Percentiles rank a stretch among this genome's conserved stretches.
Conservation (phyloP, 2,113 vertebrate species). For the Madoqua kirkii region DNA sequence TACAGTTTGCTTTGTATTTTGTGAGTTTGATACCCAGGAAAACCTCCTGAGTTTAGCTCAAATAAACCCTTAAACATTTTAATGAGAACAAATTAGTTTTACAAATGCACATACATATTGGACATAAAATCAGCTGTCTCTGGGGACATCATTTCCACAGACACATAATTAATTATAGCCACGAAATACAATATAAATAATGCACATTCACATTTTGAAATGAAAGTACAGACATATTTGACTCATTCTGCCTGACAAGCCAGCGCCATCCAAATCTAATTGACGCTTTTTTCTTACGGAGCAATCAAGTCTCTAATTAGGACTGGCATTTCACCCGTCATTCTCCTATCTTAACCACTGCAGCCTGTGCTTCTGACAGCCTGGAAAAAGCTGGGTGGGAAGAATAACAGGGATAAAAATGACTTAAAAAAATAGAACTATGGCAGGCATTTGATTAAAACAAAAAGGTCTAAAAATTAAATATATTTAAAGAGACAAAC, state of each 20-base stretch:
- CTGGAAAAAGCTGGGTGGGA: neutral
- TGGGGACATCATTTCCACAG: constrained; percentile 47
- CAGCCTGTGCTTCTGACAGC: constrained; percentile 31
- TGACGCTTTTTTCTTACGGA: constrained; percentile 32
- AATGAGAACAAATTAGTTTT: constrained; percentile 67
- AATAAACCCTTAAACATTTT: constrained; percentile 60
- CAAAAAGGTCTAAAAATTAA: neutral
- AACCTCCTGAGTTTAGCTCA: constrained; percentile 45
- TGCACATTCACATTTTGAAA: constrained; percentile 43
- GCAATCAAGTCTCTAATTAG: constrained; percentile 63
- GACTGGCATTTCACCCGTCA: constrained; percentile 19
- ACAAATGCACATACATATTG: constrained; percentile 65
- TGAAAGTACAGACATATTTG: constrained; percentile 31
- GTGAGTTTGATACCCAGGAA: constrained; percentile 33
- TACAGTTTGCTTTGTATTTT: constrained; percentile 36
- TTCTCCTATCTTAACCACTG: constrained; percentile 16
- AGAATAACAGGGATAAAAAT: constrained; percentile 22
- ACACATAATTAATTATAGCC: constrained; percentile 66
- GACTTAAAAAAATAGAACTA: neutral
- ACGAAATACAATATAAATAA: constrained; percentile 62
- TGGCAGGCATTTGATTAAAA: neutral
- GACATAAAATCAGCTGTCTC: constrained; percentile 60
- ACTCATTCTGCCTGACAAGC: constrained; percentile 62
- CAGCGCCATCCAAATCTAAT: constrained; percentile 39
- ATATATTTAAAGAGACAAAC: neutral